Conservation (phyloP, 2,888 invertebrate genomes). For the Synanthedon tipuliformis region DNA sequence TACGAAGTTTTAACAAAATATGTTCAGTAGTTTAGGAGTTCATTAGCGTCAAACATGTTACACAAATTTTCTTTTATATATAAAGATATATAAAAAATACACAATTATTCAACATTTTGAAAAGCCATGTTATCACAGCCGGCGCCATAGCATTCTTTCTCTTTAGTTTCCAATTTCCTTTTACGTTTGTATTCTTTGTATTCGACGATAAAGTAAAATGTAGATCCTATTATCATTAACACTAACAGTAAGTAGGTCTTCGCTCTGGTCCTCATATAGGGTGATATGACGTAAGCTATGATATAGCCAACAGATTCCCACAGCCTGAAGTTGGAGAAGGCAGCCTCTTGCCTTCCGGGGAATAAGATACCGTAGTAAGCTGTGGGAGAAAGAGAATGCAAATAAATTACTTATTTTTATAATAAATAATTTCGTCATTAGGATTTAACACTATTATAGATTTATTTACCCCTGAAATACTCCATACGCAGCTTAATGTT, state of each 20-base stretch:
- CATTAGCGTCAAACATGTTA: no score
- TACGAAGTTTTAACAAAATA: no score
- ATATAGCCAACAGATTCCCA: slow-evolving; percentile 78
- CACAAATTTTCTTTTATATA: no score
- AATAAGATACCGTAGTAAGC: slow-evolving; percentile 76
- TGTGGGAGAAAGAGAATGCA: slow-evolving; percentile 12
- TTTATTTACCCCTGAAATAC: no score
- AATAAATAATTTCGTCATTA: no score
- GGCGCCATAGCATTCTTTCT: slow-evolving; percentile 21
- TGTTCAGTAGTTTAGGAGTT: no score
- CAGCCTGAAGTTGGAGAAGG: slow-evolving; percentile 77
- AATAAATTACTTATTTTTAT: no score
- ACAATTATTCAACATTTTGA: slow-evolving; percentile 25
- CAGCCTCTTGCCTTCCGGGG: slow-evolving; percentile 72
- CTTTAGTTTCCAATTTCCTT: slow-evolving; percentile 17
- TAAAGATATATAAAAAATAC: no score
- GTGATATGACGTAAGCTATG: slow-evolving; percentile 71
- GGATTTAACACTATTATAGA: no score
- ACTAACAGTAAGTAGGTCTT: slow-evolving; percentile 67
- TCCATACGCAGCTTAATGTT: no score
- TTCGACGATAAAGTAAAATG: slow-evolving; percentile 62
- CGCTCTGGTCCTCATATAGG: slow-evolving; percentile 56
- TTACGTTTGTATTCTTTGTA: slow-evolving; percentile 27
- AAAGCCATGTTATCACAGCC: slow-evolving; percentile 53
- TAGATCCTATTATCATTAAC: slow-evolving; percentile 59